Percentiles rank a stretch among this genome's conserved stretches.
These are phyloP conservation scores for Lordiphosa mommai DNA, from an alignment of 1,140 invertebrate genomes.

Conservation along the genomic window DNA sequence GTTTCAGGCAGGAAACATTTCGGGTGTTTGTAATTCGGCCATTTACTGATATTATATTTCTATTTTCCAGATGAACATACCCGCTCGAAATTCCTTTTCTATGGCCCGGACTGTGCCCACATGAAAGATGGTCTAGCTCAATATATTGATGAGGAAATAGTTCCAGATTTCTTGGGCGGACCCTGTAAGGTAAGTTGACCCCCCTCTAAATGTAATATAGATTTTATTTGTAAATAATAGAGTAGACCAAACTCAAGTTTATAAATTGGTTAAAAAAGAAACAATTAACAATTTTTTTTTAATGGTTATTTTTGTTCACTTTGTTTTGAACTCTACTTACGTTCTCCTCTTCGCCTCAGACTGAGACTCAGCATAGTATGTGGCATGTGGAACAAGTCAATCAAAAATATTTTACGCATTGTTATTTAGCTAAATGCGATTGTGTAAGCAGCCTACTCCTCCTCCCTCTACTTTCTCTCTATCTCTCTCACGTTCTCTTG, in stretches of 20 bases:
- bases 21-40: too few relatives aligned
- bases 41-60: neutral
- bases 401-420: constrained; percentile 74
- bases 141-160: constrained; percentile 91
- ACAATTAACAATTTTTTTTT: constrained; percentile 20
- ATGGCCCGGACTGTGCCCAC: constrained; percentile 93
- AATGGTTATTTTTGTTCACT: constrained; percentile 30
- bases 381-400: constrained; percentile 73
- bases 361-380: constrained; percentile 31
- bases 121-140: constrained; percentile 89
- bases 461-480: constrained; percentile 17
- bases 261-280: constrained; percentile 2
- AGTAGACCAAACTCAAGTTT: neutral
- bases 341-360: constrained; percentile 40
- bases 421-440: constrained; percentile 79
- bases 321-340: constrained; percentile 3
- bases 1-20: too few relatives aligned
- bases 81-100: constrained; percentile 95
- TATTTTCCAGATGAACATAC: constrained; percentile 92
- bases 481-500: constrained; percentile 6
- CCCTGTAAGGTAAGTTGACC: constrained; percentile 87
- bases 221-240: constrained; percentile 14
- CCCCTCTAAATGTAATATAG: neutral
- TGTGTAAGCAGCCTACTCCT: constrained; percentile 69
- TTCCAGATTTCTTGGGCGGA: constrained; percentile 96